These are phyloP conservation scores for Trachymyrmex cornetzi DNA, from an alignment of 1,140 invertebrate species.

Conservation along the genomic window DNA sequence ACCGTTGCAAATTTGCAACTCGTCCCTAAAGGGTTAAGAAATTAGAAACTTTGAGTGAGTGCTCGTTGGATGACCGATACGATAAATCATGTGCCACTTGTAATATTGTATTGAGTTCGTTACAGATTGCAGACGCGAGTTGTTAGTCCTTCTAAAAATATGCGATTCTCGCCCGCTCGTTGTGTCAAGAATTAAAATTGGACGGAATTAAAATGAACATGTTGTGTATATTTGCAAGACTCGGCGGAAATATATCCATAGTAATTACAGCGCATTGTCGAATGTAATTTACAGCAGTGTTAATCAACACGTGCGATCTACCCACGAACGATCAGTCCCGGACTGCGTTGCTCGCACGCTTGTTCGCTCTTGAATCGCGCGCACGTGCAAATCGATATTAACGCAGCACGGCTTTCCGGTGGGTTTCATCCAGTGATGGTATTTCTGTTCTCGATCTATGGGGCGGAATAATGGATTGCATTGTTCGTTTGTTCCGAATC, in stretches of 20 bases:
- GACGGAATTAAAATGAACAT: not conserved
- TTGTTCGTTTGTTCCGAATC: conserved; percentile 64
- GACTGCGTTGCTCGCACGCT: not conserved
- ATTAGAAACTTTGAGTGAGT: too few species aligned
- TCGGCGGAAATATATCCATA: not conserved
- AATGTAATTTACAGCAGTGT: not conserved
- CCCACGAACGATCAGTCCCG: not conserved
- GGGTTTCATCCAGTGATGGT: not conserved
- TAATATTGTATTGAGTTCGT: not conserved
- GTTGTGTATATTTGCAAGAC: not conserved
- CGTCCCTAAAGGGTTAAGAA: too few species aligned
- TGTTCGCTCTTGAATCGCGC: conserved; percentile 8
- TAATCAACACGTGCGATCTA: conserved; percentile 21
- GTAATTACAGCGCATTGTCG: not conserved
- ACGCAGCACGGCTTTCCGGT: not conserved
- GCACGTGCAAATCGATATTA: conserved; percentile 16
- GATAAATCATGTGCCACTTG: too few species aligned
- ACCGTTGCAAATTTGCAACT: too few species aligned
- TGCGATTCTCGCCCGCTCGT: not conserved
- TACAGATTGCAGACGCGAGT: too few species aligned
- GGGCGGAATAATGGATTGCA: conserved; percentile 58
- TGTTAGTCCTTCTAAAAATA: not conserved
- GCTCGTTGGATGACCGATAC: too few species aligned
- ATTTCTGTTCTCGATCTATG: conserved; percentile 50
- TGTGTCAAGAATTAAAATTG: not conserved